Percentiles rank a stretch among this genome's conserved stretches.
phyloP scores from a whole-genome alignment of 1,140 invertebrate genomes.

The Brachystomella parvula region DNA sequence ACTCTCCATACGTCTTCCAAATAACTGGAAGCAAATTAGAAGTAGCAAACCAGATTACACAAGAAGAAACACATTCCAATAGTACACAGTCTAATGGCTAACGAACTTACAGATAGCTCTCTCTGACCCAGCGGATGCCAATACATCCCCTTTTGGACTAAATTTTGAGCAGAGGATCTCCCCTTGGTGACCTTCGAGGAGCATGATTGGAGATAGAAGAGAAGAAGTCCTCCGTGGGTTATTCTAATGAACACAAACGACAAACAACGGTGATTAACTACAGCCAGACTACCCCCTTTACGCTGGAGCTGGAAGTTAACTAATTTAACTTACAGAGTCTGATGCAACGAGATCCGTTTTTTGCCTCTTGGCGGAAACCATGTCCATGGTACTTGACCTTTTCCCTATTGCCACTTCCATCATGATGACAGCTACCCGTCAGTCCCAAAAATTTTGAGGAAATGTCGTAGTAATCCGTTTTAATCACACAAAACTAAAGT shows the following conservation, averaged over 20 bases:
- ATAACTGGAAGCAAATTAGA: no score
- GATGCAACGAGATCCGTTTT: slow-evolving; percentile 24
- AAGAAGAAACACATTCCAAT: neutral
- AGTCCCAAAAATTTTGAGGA: no score
- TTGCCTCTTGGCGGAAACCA: slow-evolving; percentile 32
- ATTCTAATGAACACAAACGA: neutral
- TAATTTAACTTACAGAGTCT: slow-evolving; percentile 8
- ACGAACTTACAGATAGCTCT: slow-evolving; percentile 80
- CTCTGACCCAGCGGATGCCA: slow-evolving; percentile 94
- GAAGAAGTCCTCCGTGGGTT: slow-evolving; percentile 63
- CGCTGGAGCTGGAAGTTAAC: neutral
- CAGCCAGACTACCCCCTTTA: neutral
- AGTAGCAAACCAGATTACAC: neutral
- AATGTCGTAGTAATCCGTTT: no score
- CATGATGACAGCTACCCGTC: no score
- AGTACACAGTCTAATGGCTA: neutral
- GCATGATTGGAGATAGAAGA: slow-evolving; percentile 89
- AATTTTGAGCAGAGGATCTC: slow-evolving; percentile 92
- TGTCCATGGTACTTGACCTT: slow-evolving; percentile 24
- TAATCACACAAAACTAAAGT: no score
- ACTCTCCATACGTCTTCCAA: slow-evolving; percentile 97
- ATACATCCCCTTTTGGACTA: slow-evolving; percentile 87
- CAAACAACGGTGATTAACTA: neutral
- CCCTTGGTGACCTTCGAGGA: slow-evolving; percentile 91
- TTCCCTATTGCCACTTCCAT: slow-evolving; percentile 12